Base-by-base conservation (phyloP, 1,140 invertebrate species). In the Drosophila nikananu region DNA sequence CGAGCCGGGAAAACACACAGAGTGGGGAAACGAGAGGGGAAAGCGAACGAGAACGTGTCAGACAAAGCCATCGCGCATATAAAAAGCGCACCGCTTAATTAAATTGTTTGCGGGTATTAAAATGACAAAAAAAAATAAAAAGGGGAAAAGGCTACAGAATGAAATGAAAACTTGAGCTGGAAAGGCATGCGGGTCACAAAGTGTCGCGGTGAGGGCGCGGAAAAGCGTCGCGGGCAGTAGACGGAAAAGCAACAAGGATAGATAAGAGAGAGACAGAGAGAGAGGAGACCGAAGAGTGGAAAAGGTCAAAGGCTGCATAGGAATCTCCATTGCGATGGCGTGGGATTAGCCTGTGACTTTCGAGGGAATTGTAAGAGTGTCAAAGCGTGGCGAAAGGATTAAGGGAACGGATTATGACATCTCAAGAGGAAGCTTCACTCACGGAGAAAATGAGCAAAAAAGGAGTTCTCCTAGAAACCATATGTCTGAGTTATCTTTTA, bases 61-160 rank as follows among this genome's bases (percentile, higher is more conserved):
- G 58, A 80, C 66, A 79, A 72, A 73, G 76, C 76, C 76, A 79
- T 48, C 54, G 54, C 42, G 59, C 68, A 51, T 80, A 74, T 73
- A 74, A 89, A 77, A 81, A 79, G 68, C 57, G 71, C 78, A 89
- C 86, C 86, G 86, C 86, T 89, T 89, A 89, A 89, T 89, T 89
- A 89, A 89, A 89, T 89, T 89, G 86, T 89, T 89, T 89, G 86
- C 68, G 86, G 86, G 84, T 83, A 89, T 89, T 89, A 89, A 89
- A 89, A 89, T 81, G 77, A 68, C 84, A 84, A 78, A 83, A 86
- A 79, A 81, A 79, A 72, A 66, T 52, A 5, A 51, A 51, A 51
- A 51, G 32, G 46, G 57, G 54, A 66, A 71, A 67, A 27, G 41
- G 68, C 39, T 57, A 57, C 39, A 57, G 63, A 83, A 72, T 37